A percentile compares a stretch with the other conserved stretches of the same genome.
Evolutionary conservation across 2,888 invertebrate genomes (phyloP).

Genomic region (Habroteleia sp.): DNA sequence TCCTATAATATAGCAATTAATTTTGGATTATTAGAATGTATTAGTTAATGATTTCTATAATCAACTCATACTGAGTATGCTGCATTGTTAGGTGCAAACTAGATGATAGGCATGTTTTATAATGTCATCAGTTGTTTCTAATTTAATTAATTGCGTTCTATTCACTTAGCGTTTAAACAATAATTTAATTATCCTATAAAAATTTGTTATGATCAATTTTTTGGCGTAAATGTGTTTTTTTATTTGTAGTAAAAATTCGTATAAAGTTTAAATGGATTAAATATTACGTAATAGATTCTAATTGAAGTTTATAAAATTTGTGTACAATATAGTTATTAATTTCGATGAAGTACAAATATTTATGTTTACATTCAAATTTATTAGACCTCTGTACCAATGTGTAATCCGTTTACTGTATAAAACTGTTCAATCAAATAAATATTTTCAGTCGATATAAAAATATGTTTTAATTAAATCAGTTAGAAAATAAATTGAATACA

Average conservation of each 20-base stretch:
- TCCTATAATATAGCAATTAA: conserved; percentile 44
- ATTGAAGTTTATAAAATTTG: too few species aligned
- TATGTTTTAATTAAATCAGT: conserved; percentile 15
- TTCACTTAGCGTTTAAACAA: too few species aligned
- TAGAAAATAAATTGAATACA: not conserved
- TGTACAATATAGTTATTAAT: too few species aligned
- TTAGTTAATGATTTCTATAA: conserved; percentile 42
- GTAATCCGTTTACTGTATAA: not conserved
- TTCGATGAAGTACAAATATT: not conserved
- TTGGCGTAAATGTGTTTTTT: too few species aligned
- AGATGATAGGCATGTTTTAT: conserved; percentile 15
- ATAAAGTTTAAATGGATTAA: too few species aligned
- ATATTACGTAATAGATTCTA: too few species aligned
- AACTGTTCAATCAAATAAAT: conserved; percentile 12
- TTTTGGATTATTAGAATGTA: conserved; percentile 38
- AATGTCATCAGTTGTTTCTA: conserved; percentile 17
- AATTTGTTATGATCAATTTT: too few species aligned
- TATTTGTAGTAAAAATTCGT: too few species aligned
- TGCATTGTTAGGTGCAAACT: conserved; percentile 10
- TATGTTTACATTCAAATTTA: conserved; percentile 8
- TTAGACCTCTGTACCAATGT: too few species aligned
- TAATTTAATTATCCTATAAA: too few species aligned
- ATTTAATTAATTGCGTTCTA: conserved; percentile 17
- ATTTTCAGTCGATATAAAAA: conserved; percentile 3
- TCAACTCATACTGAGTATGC: conserved; percentile 22